phyloP scores from a whole-genome alignment of 1,140 invertebrate genomes.

The Drosophila cardini region DNA sequence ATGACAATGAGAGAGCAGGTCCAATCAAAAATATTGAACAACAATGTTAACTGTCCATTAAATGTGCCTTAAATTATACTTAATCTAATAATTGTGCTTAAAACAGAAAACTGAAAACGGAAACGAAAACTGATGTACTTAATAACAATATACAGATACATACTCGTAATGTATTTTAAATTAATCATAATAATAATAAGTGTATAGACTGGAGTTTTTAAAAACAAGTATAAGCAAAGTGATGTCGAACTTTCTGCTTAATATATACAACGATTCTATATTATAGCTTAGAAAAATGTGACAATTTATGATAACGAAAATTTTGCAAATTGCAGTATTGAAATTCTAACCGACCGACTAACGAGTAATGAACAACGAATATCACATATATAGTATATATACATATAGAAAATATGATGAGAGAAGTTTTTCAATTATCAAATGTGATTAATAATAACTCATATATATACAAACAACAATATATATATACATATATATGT shows the following conservation, averaged over 20 bases:
- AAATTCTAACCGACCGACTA: constrained; percentile 46
- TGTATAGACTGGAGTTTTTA: constrained; percentile 77
- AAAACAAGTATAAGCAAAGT: constrained; percentile 44
- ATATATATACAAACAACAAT: constrained; percentile 28
- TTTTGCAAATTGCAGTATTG: constrained; percentile 65
- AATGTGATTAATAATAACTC: constrained; percentile 40
- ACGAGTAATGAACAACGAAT: constrained; percentile 64
- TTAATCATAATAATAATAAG: constrained; percentile 53
- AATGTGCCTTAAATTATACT: constrained; percentile 79
- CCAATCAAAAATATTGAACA: constrained; percentile 64
- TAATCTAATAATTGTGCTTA: constrained; percentile 46
- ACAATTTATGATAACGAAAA: constrained; percentile 9
- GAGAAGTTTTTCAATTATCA: background rate
- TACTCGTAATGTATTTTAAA: constrained; percentile 51
- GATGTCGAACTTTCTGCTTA: constrained; percentile 68
- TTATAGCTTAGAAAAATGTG: constrained; percentile 68
- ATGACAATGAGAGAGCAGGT: constrained; percentile 75
- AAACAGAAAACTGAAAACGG: constrained; percentile 41
- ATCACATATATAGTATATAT: constrained; percentile 4
- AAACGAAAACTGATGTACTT: constrained; percentile 19
- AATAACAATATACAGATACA: constrained; percentile 1
- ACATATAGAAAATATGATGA: no score
- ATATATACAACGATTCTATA: constrained; percentile 70
- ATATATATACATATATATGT: constrained; percentile 24
- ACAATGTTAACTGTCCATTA: constrained; percentile 72